These are phyloP conservation scores for Carettochelys insculpta DNA, from an alignment of 2,113 vertebrate species.

Conservation along the genomic window DNA sequence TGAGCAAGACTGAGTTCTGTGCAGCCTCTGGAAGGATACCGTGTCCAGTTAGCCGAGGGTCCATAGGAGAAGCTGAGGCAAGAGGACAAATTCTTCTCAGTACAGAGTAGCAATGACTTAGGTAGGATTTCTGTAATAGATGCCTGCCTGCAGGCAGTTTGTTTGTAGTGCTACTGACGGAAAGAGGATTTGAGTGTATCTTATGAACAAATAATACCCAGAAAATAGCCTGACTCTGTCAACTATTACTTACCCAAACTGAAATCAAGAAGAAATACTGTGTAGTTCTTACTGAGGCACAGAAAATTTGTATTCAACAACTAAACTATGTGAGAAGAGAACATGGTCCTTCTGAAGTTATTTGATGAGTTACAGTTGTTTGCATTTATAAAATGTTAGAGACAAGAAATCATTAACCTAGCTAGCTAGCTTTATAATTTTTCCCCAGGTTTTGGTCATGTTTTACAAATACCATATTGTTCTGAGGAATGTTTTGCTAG, in stretches of 20 bases:
- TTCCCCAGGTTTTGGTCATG: not conserved
- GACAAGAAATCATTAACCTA: not conserved
- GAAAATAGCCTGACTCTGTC: not conserved
- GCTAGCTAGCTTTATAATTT: too few species aligned
- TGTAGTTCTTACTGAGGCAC: not conserved
- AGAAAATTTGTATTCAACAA: not conserved
- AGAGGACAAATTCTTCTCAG: not conserved
- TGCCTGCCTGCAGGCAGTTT: not conserved
- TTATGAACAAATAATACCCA: not conserved
- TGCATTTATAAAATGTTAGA: not conserved
- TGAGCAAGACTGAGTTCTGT: not conserved
- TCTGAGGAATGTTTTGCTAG: not conserved
- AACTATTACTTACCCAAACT: not conserved
- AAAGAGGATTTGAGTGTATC: not conserved
- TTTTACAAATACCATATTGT: not conserved
- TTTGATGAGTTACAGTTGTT: not conserved
- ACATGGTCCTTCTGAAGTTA: not conserved
- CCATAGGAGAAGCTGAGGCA: not conserved
- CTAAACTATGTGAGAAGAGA: not conserved
- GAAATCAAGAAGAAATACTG: not conserved
- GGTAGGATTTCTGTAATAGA: not conserved
- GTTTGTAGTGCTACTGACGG: not conserved
- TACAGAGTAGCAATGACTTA: not conserved
- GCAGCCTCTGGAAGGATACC: not conserved
- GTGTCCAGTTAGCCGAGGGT: not conserved